A percentile compares a stretch with the other conserved stretches of the same genome.
Conservation (phyloP, 2,888 invertebrate species). For the Volucella inanis region DNA sequence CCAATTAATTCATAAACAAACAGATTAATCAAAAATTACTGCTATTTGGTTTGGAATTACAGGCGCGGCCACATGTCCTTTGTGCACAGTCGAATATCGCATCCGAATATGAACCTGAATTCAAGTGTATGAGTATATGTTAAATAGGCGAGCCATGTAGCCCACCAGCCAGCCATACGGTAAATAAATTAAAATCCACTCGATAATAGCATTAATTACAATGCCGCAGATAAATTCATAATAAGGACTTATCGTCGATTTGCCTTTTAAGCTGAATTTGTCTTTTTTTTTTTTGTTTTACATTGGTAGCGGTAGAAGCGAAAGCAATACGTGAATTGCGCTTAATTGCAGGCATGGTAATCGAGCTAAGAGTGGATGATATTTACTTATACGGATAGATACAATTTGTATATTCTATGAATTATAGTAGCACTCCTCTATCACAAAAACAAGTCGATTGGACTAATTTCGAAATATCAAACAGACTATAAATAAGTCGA, state of each 20-base stretch:
- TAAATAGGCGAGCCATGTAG: conserved; percentile 29
- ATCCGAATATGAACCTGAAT: not conserved
- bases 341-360: not conserved
- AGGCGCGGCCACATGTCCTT: conserved; percentile 47
- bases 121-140: not conserved
- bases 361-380: not conserved
- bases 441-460: conserved; percentile 3
- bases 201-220: conserved; percentile 75
- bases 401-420: conserved; percentile 18
- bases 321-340: not conserved
- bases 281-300: conserved; percentile 7
- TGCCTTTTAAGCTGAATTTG: conserved; percentile 67
- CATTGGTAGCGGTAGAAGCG: not conserved
- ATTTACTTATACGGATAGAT: not conserved
- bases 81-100: no score
- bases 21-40: conserved; percentile 75
- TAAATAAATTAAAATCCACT: conserved; percentile 75
- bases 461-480: conserved; percentile 33
- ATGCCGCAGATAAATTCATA: conserved; percentile 72
- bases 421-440: conserved; percentile 22
- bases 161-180: conserved; percentile 70
- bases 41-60: conserved; percentile 73
- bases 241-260: conserved; percentile 74
- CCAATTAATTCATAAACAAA: conserved; percentile 74
- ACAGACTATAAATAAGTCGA: conserved; percentile 30